phyloP scores from a whole-genome alignment of 2,888 invertebrate genomes.

The Hypena proboscidalis region DNA sequence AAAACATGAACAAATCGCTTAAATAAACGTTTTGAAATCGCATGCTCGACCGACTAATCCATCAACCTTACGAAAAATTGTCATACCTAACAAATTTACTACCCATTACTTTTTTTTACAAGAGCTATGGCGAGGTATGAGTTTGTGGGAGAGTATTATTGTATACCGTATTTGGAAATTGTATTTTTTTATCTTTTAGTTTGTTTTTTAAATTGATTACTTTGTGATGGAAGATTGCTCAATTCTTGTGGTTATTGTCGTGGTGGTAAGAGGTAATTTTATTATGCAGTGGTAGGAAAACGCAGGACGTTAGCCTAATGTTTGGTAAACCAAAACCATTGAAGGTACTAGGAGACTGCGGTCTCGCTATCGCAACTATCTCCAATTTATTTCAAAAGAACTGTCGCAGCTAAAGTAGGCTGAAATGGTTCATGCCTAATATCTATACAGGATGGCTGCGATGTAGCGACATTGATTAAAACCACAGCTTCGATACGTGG shows the following conservation, averaged over 20 bases:
- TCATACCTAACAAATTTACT: slow-evolving; percentile 3
- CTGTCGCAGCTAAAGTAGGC: too few relatives aligned
- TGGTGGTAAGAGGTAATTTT: neutral
- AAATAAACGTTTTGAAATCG: slow-evolving; percentile 28
- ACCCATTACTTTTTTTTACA: slow-evolving; percentile 9
- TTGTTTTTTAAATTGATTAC: neutral
- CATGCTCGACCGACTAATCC: slow-evolving; percentile 20
- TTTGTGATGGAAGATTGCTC: neutral
- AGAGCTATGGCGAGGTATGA: neutral
- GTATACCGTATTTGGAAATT: neutral
- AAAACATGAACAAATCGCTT: slow-evolving; percentile 21
- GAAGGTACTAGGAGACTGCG: too few relatives aligned
- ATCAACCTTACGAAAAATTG: slow-evolving; percentile 11
- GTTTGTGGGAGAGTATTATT: neutral
- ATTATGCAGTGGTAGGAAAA: too few relatives aligned
- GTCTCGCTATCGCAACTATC: too few relatives aligned
- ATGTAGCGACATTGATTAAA: too few relatives aligned
- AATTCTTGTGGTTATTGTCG: neutral
- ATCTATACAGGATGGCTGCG: too few relatives aligned
- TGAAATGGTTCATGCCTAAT: too few relatives aligned
- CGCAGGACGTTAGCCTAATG: too few relatives aligned
- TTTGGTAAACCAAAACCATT: too few relatives aligned
- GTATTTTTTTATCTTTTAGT: too few relatives aligned
- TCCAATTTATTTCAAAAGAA: too few relatives aligned
- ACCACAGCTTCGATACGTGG: too few relatives aligned